phyloP scores from a whole-genome alignment of 92 coral and sea anemone species.

The Porites lobata region DNA sequence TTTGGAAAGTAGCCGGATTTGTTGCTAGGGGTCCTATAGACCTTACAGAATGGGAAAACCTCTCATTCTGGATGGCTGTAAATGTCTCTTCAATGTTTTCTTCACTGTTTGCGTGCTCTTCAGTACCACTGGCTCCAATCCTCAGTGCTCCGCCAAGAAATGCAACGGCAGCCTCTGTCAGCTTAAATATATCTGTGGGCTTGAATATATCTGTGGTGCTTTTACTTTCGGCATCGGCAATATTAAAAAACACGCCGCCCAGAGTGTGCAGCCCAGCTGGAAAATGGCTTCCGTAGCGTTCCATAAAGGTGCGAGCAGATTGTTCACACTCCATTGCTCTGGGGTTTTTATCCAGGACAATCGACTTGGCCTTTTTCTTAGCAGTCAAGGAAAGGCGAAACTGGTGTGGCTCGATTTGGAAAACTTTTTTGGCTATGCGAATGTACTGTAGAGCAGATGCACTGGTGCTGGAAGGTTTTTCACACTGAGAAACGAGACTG shows the following conservation, averaged over 20 bases:
- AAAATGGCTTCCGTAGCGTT: conserved; percentile 56
- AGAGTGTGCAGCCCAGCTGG: conserved; percentile 66
- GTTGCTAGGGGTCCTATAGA: conserved; percentile 58
- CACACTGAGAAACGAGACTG: background rate
- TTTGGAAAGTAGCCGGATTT: conserved; percentile 33
- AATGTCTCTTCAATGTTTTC: background rate
- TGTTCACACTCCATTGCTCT: background rate
- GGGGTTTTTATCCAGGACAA: background rate
- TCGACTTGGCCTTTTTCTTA: conserved; percentile 35
- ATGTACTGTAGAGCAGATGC: conserved; percentile 50
- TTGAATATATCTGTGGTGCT: background rate
- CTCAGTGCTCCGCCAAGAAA: conserved; percentile 40
- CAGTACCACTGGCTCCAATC: conserved; percentile 23
- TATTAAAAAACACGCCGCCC: conserved; percentile 59
- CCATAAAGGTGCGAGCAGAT: conserved; percentile 34
- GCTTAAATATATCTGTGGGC: background rate
- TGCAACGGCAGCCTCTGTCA: conserved; percentile 37
- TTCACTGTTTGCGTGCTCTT: conserved; percentile 7
- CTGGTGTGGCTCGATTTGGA: conserved; percentile 39
- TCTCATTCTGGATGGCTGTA: background rate
- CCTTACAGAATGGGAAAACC: conserved; percentile 8
- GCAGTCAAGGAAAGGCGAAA: conserved; percentile 21
- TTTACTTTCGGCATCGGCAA: conserved; percentile 51
- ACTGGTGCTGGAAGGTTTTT: background rate
- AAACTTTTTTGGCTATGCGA: conserved; percentile 42